A percentile compares a stretch with the other conserved stretches of the same genome.
Conservation (phyloP, 2,797 vertebrate species). For the Avahi laniger region DNA sequence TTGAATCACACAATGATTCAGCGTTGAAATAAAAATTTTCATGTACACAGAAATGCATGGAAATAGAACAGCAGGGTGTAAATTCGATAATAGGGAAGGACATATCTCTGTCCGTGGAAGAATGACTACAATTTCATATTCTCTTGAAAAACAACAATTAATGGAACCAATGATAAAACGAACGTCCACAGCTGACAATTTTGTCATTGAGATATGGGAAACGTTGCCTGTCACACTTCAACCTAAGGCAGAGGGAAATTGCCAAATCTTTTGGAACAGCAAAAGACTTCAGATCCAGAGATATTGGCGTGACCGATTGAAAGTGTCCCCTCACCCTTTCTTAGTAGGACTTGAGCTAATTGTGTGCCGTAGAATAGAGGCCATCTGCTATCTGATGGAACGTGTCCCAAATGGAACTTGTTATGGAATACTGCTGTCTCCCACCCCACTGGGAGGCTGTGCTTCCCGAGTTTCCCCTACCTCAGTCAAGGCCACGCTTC, state of each 20-base stretch:
- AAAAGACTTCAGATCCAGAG: not conserved
- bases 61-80: constrained; percentile 6
- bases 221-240: not conserved
- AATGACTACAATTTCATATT: not conserved
- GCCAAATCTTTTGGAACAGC: not conserved
- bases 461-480: not conserved
- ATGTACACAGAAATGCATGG: not conserved
- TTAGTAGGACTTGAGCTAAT: not conserved
- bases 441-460: not conserved
- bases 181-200: not conserved
- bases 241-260: not conserved
- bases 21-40: constrained; percentile 44
- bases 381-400: not conserved
- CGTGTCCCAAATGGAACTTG: not conserved
- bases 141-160: not conserved
- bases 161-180: not conserved
- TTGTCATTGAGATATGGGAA: not conserved
- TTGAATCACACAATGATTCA: constrained; percentile 23
- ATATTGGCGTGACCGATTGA: not conserved
- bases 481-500: not conserved
- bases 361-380: not conserved
- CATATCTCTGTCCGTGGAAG: not conserved
- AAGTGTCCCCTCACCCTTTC: not conserved
- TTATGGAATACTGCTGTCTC: not conserved
- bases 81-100: constrained; percentile 9